phyloP scores from a whole-genome alignment of 2,113 vertebrate species.

The Ivindomyrus marchei region DNA sequence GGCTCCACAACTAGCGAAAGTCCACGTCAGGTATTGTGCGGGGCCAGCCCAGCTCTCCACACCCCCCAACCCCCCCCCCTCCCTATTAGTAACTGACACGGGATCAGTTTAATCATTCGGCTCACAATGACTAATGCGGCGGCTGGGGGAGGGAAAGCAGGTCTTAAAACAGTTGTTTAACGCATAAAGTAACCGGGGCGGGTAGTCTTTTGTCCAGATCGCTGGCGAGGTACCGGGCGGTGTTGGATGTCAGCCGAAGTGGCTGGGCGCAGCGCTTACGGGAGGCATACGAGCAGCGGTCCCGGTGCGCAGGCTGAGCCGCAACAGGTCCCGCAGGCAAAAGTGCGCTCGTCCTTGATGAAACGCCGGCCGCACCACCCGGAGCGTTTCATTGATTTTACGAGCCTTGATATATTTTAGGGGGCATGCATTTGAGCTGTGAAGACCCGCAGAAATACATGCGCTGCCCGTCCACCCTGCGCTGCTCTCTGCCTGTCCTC shows the following conservation, averaged over 20 bases:
- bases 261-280: slow-evolving; percentile 34
- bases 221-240: slow-evolving; percentile 43
- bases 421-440: not conserved
- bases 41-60: slow-evolving; percentile 40
- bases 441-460: not conserved
- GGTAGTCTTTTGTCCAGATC: slow-evolving; percentile 50
- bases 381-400: not conserved
- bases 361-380: not conserved
- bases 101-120: not conserved
- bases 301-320: not conserved
- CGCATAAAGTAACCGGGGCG: not conserved
- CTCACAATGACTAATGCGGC: not conserved
- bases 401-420: not conserved
- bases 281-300: not conserved
- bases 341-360: not conserved
- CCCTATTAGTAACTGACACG: not conserved
- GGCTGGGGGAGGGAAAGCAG: not conserved
- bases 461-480: not conserved
- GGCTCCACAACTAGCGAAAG: slow-evolving; percentile 14
- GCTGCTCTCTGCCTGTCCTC: not conserved
- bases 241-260: slow-evolving; percentile 47
- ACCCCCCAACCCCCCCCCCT: too few species aligned
- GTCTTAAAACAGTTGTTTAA: slow-evolving; percentile 10
- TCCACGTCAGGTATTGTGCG: slow-evolving; percentile 60
- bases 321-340: not conserved